Evolutionary conservation across 2,113 vertebrate species (phyloP), one percentile per base, ranked within the genome.

Genomic region (Potamarius usumacintae): DNA sequence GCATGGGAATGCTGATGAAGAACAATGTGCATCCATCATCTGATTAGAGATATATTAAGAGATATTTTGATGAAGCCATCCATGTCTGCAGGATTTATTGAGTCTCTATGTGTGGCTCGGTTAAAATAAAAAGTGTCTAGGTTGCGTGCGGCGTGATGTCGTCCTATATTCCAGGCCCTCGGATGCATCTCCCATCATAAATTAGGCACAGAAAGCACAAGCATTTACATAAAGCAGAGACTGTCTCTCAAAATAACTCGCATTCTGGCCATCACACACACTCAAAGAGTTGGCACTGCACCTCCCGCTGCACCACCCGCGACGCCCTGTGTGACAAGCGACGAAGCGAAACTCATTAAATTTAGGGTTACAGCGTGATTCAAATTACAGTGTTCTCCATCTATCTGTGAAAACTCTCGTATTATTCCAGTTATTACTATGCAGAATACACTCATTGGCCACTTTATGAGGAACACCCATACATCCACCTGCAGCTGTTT

Each of bases 181-280:
- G 71, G 82, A 88, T 81, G 58, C 72, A 85, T 90, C 82, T 55
- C 42, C 82, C 62, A 4, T 91, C 89, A 93, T 93, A 93, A 93
- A 95, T 94, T 93, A 94, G 92, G 83, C 92, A 93, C 88, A 78
- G 60, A 90, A 87, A 90, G 87, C 89, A 92, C 76, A 55, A 86
- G 89, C 89, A 93, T 94, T 94, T 94, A 93, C 93, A 94, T 94
- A 94, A 94, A 88, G 22, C 85, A 42, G 91, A 55, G 82, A 69
- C 83, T 34, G 55, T 84, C 79, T 88, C 91, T 93, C 81, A 92
- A 91, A 93, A 94, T 93, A 94, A 90, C 84, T 83, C 65, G 2
- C 79, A 58, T 52, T 18, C 80, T 34, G 84, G 72, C 30, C 48
- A 14, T 81, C 76, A 85, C 67, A 15, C 57, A 69, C 62, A 34